Base-by-base conservation (phyloP, 2,113 vertebrate genomes). In the Cololabis saira region DNA sequence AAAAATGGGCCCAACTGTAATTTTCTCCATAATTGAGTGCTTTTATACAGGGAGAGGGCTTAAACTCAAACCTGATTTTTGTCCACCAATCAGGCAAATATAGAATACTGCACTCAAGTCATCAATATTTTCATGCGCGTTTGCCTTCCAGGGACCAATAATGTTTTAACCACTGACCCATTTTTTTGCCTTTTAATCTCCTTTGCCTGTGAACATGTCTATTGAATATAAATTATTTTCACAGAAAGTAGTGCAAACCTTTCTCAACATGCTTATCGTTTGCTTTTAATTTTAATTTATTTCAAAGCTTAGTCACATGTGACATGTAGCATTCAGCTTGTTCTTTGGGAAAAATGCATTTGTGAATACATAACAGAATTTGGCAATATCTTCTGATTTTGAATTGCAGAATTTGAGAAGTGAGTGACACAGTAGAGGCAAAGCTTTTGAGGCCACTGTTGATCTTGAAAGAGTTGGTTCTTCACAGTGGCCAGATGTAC, bases 21-120 rank as follows among this genome's bases (percentile, higher is more conserved):
- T 27, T 27, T 27, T 27, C n/a, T n/a, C n/a, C n/a, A n/a, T n/a
- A n/a, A n/a, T n/a, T 27, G 24, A 3, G 2, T 27, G 2, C 5
- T 27, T 27, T 27, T 5, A 27, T 27, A 27, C 24, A 5, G 24
- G 24, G 24, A 27, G 24, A 27, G 24, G 24, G 24, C 24, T 27
- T 27, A 27, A 27, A 27, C 24, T 27, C 24, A 27, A 27, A 27
- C 5, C 24, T 27, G 24, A 57, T 67, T 17, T 66, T 22, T 30
- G 50, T 60, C n/a, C 11, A 22, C 12, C 19, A 13, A 41, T 50
- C 24, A 27, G 24, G 3, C 24, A 27, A 50, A 79, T 17, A 17
- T 17, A 55, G 52, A 79, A 65, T 43, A 19, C 12, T 71, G 57
- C 12, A 45, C 43, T 51, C 19, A 73, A 58, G 21, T 17, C 17